These are phyloP conservation scores for Penaeus monodon DNA, from an alignment of 2,888 invertebrate species.

Conservation along the genomic window DNA sequence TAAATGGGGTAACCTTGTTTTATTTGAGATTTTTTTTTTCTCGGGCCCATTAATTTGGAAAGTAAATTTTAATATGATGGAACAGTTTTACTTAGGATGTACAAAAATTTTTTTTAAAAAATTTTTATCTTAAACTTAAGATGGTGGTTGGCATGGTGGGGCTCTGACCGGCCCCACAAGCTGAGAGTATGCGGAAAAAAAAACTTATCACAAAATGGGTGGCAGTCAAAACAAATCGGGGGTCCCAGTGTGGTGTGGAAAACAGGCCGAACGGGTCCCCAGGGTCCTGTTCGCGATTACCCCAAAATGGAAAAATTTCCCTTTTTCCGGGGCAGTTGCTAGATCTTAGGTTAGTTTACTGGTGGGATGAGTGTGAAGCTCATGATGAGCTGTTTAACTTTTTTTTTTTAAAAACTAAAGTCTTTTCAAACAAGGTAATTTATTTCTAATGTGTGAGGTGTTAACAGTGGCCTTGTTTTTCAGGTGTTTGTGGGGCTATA, in stretches of 20 bases:
- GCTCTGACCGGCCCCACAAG: conserved; percentile 92
- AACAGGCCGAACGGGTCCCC: conserved; percentile 89
- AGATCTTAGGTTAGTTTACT: conserved; percentile 82
- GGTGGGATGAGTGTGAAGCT: too few species aligned
- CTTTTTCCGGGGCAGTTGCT: conserved; percentile 95
- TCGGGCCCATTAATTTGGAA: too few species aligned
- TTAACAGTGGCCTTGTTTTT: conserved; percentile 42
- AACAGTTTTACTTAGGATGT: neutral
- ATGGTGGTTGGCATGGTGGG: conserved; percentile 81
- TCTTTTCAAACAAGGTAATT: too few species aligned
- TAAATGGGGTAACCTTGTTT: conserved; percentile 33
- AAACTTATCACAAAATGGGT: conserved; percentile 78
- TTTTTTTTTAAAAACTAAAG: too few species aligned
- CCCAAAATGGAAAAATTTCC: conserved; percentile 93
- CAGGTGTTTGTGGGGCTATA: conserved; percentile 96
- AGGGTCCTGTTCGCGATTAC: conserved; percentile 91
- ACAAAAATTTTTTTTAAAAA: too few species aligned
- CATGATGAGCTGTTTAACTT: too few species aligned
- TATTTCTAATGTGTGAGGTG: too few species aligned
- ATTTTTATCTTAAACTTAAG: conserved; percentile 67
- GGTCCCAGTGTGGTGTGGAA: conserved; percentile 98
- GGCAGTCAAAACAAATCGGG: conserved; percentile 84
- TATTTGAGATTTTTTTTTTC: conserved; percentile 14
- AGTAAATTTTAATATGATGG: neutral
- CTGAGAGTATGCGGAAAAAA: conserved; percentile 87